Evolutionary conservation across 2,888 invertebrate species (phyloP).

Genomic region (Caenorhabditis uteleia): DNA sequence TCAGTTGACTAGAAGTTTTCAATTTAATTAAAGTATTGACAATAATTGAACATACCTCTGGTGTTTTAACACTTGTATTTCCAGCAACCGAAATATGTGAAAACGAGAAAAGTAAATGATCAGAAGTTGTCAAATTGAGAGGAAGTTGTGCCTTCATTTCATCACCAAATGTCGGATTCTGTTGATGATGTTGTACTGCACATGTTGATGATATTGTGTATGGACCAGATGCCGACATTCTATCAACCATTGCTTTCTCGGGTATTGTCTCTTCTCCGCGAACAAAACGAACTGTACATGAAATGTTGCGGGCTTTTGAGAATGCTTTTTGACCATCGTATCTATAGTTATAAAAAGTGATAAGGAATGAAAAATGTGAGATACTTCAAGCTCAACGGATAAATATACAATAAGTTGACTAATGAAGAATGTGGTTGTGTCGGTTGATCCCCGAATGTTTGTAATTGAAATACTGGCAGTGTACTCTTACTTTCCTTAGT

Average conservation of each 20-base stretch:
- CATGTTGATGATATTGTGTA: slow-evolving; percentile 51
- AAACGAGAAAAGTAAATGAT: slow-evolving; percentile 92
- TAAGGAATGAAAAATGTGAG: slow-evolving; percentile 1
- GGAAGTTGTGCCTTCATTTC: slow-evolving; percentile 87
- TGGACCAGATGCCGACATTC: slow-evolving; percentile 56
- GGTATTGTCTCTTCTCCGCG: slow-evolving; percentile 73
- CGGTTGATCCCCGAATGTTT: slow-evolving; percentile 77
- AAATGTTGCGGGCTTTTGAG: slow-evolving; percentile 84
- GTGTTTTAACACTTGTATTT: slow-evolving; percentile 56
- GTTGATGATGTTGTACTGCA: slow-evolving; percentile 67
- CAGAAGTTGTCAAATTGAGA: slow-evolving; percentile 81
- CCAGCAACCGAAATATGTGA: slow-evolving; percentile 90
- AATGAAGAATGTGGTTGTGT: slow-evolving; percentile 83
- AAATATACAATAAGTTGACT: slow-evolving; percentile 88
- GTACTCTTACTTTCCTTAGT: slow-evolving; percentile 8
- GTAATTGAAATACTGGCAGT: slow-evolving; percentile 81
- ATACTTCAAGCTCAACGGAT: slow-evolving; percentile 77
- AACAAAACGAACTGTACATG: slow-evolving; percentile 85
- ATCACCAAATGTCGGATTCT: slow-evolving; percentile 62
- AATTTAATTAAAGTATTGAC: slow-evolving; percentile 9
- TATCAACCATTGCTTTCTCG: slow-evolving; percentile 51
- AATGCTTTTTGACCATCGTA: slow-evolving; percentile 64
- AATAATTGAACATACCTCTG: slow-evolving; percentile 41
- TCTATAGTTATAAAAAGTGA: slow-evolving; percentile 23
- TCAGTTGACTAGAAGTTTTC: slow-evolving; percentile 52